A percentile compares a stretch with the other conserved stretches of the same genome.
Conservation (phyloP, 1,140 invertebrate genomes). For the Leptinotarsa lineolata region DNA sequence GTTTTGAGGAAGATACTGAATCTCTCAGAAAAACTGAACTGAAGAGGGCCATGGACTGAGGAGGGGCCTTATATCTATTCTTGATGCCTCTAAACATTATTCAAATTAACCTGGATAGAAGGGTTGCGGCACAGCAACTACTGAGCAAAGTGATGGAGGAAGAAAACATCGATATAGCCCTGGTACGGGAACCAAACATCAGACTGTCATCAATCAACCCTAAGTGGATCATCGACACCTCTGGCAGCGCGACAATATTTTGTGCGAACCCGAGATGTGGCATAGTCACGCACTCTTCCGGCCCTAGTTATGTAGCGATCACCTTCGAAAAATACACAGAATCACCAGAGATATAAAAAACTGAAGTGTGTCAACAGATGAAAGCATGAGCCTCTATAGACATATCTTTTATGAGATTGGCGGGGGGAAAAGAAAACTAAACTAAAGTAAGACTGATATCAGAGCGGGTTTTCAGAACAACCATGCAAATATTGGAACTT, state of each 20-base stretch:
- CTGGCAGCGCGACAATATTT: neutral
- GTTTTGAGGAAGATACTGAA: too few species aligned
- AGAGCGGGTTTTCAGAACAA: neutral
- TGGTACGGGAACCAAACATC: neutral
- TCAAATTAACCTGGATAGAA: neutral
- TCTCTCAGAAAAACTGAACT: too few species aligned
- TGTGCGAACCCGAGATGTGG: neutral
- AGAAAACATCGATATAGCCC: neutral
- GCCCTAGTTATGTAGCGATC: neutral
- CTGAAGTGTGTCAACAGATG: constrained; percentile 13
- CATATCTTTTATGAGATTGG: neutral
- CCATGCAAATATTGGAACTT: neutral
- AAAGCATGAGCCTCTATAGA: constrained; percentile 10
- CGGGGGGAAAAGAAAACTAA: neutral
- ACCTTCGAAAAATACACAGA: neutral
- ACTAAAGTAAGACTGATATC: neutral
- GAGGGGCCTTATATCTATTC: too few species aligned
- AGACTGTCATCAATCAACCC: neutral
- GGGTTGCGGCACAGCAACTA: neutral
- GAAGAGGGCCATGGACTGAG: too few species aligned
- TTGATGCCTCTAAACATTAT: neutral
- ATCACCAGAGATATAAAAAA: neutral
- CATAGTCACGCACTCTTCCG: neutral
- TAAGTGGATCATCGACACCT: constrained; percentile 1
- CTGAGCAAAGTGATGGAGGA: neutral